Conservation (phyloP, 2,113 vertebrate genomes). For the Pelobates fuscus region DNA sequence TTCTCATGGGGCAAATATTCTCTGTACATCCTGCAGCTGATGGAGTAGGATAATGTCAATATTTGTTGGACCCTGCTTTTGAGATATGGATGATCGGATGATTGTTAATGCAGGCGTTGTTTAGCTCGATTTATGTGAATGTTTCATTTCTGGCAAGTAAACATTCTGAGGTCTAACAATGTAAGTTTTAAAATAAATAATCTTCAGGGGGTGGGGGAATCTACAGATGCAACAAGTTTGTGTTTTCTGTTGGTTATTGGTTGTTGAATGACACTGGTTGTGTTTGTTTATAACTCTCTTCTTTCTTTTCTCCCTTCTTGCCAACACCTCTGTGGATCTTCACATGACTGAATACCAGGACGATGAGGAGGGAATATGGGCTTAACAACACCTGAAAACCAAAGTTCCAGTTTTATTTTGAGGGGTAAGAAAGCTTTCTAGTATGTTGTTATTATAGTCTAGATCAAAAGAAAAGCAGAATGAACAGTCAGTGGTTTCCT, state of each 20-base stretch:
- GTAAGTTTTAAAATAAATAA: slow-evolving; percentile 56
- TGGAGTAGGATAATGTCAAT: not conserved
- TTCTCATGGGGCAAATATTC: slow-evolving; percentile 10
- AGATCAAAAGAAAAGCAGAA: too few relatives aligned
- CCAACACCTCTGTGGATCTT: slow-evolving; percentile 63
- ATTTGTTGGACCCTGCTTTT: slow-evolving; percentile 53
- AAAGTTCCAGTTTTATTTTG: slow-evolving; percentile 94
- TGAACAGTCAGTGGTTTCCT: too few relatives aligned
- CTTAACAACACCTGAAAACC: slow-evolving; percentile 87
- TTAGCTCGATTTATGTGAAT: slow-evolving; percentile 46
- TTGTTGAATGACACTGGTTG: slow-evolving; percentile 50
- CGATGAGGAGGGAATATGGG: slow-evolving; percentile 99
- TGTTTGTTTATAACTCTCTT: slow-evolving; percentile 60
- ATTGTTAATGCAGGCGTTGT: slow-evolving; percentile 50
- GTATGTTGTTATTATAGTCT: not conserved
- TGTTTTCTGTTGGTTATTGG: slow-evolving; percentile 50
- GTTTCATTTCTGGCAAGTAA: slow-evolving; percentile 54
- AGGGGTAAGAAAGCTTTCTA: slow-evolving; percentile 80
- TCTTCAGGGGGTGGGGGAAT: slow-evolving; percentile 7
- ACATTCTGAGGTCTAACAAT: slow-evolving; percentile 64
- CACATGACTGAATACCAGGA: slow-evolving; percentile 76
- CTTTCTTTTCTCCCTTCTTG: slow-evolving; percentile 67
- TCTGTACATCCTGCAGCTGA: not conserved
- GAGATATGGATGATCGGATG: slow-evolving; percentile 55
- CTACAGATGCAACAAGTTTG: not conserved